A percentile compares a stretch with the other conserved stretches of the same genome.
These are phyloP conservation scores for Cantharis flavilabris DNA, from an alignment of 2,888 invertebrate species.

Conservation along the genomic window DNA sequence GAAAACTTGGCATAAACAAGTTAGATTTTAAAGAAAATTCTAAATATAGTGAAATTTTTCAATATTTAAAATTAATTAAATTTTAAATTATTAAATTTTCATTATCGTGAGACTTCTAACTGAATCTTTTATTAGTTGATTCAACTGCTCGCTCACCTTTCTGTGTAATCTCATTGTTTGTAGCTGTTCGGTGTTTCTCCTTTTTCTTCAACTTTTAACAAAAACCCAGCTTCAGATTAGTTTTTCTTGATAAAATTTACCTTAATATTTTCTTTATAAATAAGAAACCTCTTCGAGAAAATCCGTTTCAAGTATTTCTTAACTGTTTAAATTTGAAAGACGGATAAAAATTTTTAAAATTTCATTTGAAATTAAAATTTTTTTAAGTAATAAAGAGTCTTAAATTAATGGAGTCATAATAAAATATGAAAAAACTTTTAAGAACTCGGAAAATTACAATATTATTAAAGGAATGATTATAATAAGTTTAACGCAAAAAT, in stretches of 20 bases:
- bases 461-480: too few relatives aligned
- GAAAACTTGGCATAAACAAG: slow-evolving; percentile 41
- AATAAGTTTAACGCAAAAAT: too few relatives aligned
- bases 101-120: background rate
- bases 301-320: background rate
- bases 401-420: background rate
- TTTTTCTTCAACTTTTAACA: background rate
- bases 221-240: background rate
- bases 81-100: background rate
- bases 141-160: background rate
- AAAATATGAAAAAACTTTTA: background rate
- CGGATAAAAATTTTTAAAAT: background rate
- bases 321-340: background rate
- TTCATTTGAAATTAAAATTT: background rate
- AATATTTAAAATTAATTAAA: background rate
- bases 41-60: background rate
- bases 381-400: background rate
- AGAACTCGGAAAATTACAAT: background rate
- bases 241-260: background rate
- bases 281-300: background rate
- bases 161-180: background rate
- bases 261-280: background rate
- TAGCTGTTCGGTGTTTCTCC: background rate
- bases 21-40: background rate
- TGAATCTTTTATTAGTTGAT: background rate